These are phyloP conservation scores for Macaca mulatta DNA, from an alignment of 2,113 vertebrate species.

Conservation along the genomic window DNA sequence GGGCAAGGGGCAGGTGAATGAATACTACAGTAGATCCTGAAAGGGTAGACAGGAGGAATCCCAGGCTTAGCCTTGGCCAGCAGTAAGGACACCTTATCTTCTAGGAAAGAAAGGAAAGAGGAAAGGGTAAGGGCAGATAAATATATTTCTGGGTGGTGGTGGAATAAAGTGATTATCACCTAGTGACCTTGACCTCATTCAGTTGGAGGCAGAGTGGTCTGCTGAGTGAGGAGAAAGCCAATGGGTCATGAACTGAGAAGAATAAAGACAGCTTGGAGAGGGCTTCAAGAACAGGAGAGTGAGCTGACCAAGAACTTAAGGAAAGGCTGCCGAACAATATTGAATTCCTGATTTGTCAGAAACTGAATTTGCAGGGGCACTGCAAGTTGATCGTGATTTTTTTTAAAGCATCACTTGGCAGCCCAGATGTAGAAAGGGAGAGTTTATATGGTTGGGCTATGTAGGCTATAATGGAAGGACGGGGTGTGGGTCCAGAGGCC, in stretches of 20 bases:
- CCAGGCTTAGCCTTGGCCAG: background rate
- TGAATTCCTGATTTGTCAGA: background rate
- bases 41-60: background rate
- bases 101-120: background rate
- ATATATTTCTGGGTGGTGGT: background rate
- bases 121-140: background rate
- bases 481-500: background rate
- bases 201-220: background rate
- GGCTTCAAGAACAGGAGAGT: background rate
- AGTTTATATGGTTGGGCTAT: background rate
- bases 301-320: background rate
- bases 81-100: background rate
- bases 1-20: background rate
- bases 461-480: background rate
- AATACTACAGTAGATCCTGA: background rate
- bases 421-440: background rate
- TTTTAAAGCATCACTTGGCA: background rate
- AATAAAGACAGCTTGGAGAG: background rate
- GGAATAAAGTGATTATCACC: background rate
- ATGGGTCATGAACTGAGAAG: background rate
- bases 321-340: background rate
- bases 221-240: background rate
- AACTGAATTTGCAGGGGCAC: background rate
- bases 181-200: background rate
- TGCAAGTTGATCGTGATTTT: background rate